Base-by-base conservation (phyloP, 2,888 invertebrate genomes). In the Ischnura elegans region DNA sequence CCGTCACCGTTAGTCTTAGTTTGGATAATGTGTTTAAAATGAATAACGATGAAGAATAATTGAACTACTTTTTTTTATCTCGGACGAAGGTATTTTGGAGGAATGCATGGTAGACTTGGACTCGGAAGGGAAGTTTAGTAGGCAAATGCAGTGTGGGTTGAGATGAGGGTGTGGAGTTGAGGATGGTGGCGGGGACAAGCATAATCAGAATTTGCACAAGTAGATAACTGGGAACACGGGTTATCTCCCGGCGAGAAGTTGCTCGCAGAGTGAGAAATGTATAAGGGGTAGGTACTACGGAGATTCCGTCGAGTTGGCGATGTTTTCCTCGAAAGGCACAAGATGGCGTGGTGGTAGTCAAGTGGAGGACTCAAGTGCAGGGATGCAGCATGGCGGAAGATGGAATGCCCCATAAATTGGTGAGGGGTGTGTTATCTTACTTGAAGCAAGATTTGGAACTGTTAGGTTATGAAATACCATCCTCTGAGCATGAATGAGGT, bases 181-280 rank as follows among this genome's bases (percentile, higher is more conserved):
- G 43, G 61, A 43, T 16, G 42, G 47, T 8, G 55, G 36, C 13
- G n/a, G 61, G 45, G 90, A 87, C 87, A 87, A 90, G 90, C 61
- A 90, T 90, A 90, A 90, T 90, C 90, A 90, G 90, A 90, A 66
- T 90, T 90, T 61, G 90, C 61, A 45, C 90, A 66, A 90, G 61
- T 90, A 90, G 90, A 90, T 90, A 90, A 90, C 90, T 90, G n/a
- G 61, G 61, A 90, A 90, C 90, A 90, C n/a, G 90, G 66, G 90
- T 90, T 90, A 66, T 90, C 90, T 90, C 90, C 66, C 90, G 10
- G 55, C 61, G 66, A 45, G 86, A 86, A 86, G 86, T 86, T 86
- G 86, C 25, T 45, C 36, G 61, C 43, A 25, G n/a, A 61, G 51
- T 3, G 51, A 36, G 87, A 25, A 0, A 29, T 29, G 46, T 21